Base-by-base conservation (phyloP, 1,140 invertebrate genomes). In the Bombus consobrinus region DNA sequence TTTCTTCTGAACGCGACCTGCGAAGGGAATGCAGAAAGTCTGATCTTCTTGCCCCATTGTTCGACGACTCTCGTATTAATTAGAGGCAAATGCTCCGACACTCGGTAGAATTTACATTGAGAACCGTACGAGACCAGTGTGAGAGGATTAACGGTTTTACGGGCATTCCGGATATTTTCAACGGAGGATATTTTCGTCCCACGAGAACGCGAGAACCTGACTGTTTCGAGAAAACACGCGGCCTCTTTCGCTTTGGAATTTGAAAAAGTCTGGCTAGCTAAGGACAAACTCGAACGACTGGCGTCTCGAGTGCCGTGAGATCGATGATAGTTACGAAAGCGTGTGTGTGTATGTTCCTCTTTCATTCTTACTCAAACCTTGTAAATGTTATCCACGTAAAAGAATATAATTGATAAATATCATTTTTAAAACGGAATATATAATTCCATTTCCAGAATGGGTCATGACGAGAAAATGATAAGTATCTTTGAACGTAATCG, bases 31-130 rank as follows among this genome's bases (percentile, higher is more conserved):
- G 22, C 83, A 53, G 32, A n/a, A 25, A 66, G 66, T 15, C 57
- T 41, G 37, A 15, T 28, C 22, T 84, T 84, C 47, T 80, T 68
- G 77, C 77, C 1, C 78, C 69, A 85, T 85, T 85, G 83, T 85
- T 74, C 41, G 28, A 10, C 59, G 78, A 81, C 41, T 74, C 77
- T 64, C 71, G 82, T 80, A 81, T 81, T 85, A 85, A 85, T 85
- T 85, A 85, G 22, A 69, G 8, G 18, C n/a, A 43, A 68, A 53
- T 34, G 59, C 43, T 59, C 53, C 37, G 66, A 22, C 59, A 64
- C 43, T 12, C 57, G 47, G 43, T 37, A 32, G 83, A 79, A 84
- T 84, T 84, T 84, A 84, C 83, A 80, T 80, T 6, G 76, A 79
- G 76, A 79, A 84, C 75, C 53, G 83, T 84, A 71, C 82, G 64